Evolutionary conservation across 2,797 vertebrate genomes (phyloP), one percentile per base, ranked within the genome.

Genomic region (Crenuchus spilurus): DNA sequence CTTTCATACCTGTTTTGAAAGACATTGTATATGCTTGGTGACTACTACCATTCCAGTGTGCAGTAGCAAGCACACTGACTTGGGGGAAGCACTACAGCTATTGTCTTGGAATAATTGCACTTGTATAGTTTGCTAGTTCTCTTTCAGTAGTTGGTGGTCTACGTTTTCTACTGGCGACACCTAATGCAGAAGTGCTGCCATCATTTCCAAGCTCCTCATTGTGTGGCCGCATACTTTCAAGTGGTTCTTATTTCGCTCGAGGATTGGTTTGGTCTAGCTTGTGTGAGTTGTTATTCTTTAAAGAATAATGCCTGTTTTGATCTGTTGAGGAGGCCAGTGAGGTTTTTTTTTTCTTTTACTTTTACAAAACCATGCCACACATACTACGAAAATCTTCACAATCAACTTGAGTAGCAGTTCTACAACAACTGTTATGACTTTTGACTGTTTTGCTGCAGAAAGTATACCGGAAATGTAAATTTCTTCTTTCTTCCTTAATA

Each of bases 61-160:
- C 39, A 52, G 60, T n/a, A 72, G 64, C 69, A 60, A 54, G 71
- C 62, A 69, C 62, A 63, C 67, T 67, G 68, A 64, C 30, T 74
- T 33, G 31, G 51, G 73, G 67, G 68, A 75, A 71, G 71, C 66
- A 77, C 72, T 57, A 55, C 72, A 30, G 70, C 76, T 72, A 71
- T 84, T 84, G 82, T 80, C 31, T 58, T 31, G 24, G 46, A 39
- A 62, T 82, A 78, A 82, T 82, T 83, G 77, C 75, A 80, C 78
- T 75, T 78, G 80, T 70, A 76, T 76, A 76, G 75, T 57, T 75
- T 48, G 64, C 63, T 70, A 80, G 70, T 77, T 46, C 55, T 73
- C 68, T 79, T 82, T 77, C 74, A 75, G 81, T 79, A 75, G 68
- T 60, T 79, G 80, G 73, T 80, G 77, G 80, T 84, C 82, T 62